A percentile compares a stretch with the other conserved stretches of the same genome.
phyloP scores from a whole-genome alignment of 2,797 vertebrate species.

The Schizothorax lantsangensis region DNA sequence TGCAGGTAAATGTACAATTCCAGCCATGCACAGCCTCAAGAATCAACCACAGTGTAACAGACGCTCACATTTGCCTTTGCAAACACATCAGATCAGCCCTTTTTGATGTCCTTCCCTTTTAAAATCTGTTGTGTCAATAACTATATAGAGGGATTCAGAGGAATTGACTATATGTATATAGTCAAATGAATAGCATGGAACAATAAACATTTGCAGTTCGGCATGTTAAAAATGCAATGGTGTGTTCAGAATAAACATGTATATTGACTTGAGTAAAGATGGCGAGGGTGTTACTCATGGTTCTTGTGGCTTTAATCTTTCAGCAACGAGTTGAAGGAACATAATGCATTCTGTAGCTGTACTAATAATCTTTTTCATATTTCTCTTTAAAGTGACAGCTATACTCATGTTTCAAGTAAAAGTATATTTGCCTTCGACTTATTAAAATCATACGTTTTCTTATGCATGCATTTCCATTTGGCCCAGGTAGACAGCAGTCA shows the following conservation, averaged over 20 bases:
- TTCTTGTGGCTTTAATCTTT: not conserved
- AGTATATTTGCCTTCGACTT: conserved; percentile 31
- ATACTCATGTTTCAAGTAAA: conserved; percentile 8
- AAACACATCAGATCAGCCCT: not conserved
- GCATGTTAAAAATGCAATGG: not conserved
- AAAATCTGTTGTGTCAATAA: conserved; percentile 23
- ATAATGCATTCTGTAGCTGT: not conserved
- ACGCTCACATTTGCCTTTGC: not conserved
- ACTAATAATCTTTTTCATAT: conserved; percentile 2
- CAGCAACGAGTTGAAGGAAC: not conserved
- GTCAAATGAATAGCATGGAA: conserved; percentile 36
- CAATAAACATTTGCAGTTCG: conserved; percentile 11
- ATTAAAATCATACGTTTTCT: conserved; percentile 41
- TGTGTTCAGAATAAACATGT: conserved; percentile 7
- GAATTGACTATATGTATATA: not conserved
- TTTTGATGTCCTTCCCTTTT: not conserved
- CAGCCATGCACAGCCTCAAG: not conserved
- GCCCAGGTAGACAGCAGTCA: not conserved
- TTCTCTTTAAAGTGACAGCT: conserved; percentile 2
- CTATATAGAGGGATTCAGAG: not conserved
- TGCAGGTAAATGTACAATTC: conserved; percentile 31
- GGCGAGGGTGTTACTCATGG: not conserved
- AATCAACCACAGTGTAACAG: not conserved
- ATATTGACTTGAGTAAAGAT: conserved; percentile 2
- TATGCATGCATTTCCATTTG: conserved; percentile 47